Conservation (phyloP, 2,888 invertebrate genomes). For the Camptogramma bilineatum region DNA sequence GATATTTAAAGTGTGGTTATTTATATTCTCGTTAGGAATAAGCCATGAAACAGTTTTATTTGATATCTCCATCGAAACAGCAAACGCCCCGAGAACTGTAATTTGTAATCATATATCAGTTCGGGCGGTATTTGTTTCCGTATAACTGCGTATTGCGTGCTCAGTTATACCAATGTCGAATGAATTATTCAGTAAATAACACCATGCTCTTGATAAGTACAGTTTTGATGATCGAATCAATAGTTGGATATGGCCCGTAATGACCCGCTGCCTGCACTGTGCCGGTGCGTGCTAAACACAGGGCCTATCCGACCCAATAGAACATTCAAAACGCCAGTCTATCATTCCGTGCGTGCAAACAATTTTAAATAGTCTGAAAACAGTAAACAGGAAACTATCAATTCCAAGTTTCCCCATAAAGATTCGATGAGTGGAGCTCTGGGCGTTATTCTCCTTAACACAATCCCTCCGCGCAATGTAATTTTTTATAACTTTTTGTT, state of each 20-base stretch:
- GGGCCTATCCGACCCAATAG: conserved; percentile 61
- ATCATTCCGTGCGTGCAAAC: conserved; percentile 76
- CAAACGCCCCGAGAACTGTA: conserved; percentile 49
- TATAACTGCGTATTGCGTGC: conserved; percentile 69
- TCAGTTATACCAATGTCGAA: conserved; percentile 74
- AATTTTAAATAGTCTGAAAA: conserved; percentile 74
- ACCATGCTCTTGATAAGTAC: conserved; percentile 64
- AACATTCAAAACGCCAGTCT: conserved; percentile 65
- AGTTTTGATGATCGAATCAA: conserved; percentile 70
- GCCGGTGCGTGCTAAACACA: conserved; percentile 72
- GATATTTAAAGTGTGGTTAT: conserved; percentile 60
- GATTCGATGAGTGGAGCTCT: conserved; percentile 70
- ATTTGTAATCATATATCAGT: conserved; percentile 61
- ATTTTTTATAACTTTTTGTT: conserved; percentile 62
- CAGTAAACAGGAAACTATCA: conserved; percentile 78
- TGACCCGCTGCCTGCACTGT: conserved; percentile 67
- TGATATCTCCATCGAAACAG: conserved; percentile 56
- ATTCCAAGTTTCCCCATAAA: conserved; percentile 79
- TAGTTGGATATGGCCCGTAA: conserved; percentile 64
- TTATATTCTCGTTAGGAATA: conserved; percentile 52
- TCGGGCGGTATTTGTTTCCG: conserved; percentile 61
- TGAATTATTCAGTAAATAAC: conserved; percentile 78
- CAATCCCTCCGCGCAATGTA: conserved; percentile 61
- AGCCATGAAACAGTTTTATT: conserved; percentile 50
- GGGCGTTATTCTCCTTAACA: conserved; percentile 63